A percentile compares a stretch with the other conserved stretches of the same genome.
Conservation (phyloP, 2,888 invertebrate species). For the Portevinia maculata region DNA sequence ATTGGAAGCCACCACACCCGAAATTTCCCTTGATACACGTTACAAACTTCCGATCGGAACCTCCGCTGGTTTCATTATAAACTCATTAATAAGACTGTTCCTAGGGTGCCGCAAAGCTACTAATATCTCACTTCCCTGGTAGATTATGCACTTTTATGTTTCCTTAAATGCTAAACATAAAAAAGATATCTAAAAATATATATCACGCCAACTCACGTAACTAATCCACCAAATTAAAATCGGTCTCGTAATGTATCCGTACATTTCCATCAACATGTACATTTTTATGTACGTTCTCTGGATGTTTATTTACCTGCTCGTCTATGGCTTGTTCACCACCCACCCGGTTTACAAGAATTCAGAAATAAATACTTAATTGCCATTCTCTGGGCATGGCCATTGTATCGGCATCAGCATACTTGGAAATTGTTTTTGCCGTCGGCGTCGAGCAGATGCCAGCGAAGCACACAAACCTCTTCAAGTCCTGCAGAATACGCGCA, state of each 20-base stretch:
- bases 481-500: constrained; percentile 23
- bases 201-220: constrained; percentile 36
- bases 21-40: not conserved
- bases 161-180: constrained; percentile 18
- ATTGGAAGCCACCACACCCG: constrained; percentile 8
- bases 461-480: constrained; percentile 31
- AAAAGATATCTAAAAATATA: constrained; percentile 51
- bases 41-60: not conserved
- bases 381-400: constrained; percentile 31
- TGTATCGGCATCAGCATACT: constrained; percentile 6
- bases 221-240: constrained; percentile 46
- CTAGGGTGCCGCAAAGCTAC: not conserved
- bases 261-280: constrained; percentile 65
- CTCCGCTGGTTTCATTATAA: constrained; percentile 58
- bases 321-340: constrained; percentile 30
- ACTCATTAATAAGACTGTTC: constrained; percentile 49
- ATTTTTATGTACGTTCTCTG: constrained; percentile 39
- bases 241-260: constrained; percentile 31
- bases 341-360: constrained; percentile 15
- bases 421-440: not conserved
- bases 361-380: constrained; percentile 67
- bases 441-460: constrained; percentile 30
- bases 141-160: constrained; percentile 50
- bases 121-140: not conserved
- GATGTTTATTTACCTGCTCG: constrained; percentile 70